Evolutionary conservation across 2,888 invertebrate genomes (phyloP).

Genomic region (Odontothrips loti): DNA sequence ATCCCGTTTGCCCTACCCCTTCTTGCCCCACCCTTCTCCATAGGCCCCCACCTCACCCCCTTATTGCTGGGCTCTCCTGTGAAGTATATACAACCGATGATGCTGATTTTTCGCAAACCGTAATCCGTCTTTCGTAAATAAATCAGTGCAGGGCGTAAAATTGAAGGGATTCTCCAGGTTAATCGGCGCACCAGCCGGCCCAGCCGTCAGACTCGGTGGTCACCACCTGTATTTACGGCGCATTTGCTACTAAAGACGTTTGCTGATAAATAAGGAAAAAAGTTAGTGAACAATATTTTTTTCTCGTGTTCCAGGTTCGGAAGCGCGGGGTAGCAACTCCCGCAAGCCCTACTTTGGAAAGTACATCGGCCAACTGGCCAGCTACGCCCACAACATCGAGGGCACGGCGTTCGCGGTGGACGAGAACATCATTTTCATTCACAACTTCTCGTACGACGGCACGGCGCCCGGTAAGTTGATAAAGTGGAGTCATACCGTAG

Average conservation of each 20-base stretch:
- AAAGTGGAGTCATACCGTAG: too few species aligned
- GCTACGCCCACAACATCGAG: conserved; percentile 72
- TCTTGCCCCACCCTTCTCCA: too few species aligned
- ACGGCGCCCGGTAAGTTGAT: conserved; percentile 59
- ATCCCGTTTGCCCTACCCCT: not conserved
- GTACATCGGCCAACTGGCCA: conserved; percentile 65
- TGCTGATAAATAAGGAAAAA: not conserved
- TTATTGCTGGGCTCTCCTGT: too few species aligned
- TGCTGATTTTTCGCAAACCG: not conserved
- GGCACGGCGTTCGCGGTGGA: conserved; percentile 85
- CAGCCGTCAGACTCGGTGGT: not conserved
- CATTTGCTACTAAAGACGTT: not conserved
- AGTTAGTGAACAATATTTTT: not conserved
- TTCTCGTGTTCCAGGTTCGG: conserved; percentile 33
- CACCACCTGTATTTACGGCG: not conserved
- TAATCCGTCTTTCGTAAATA: not conserved
- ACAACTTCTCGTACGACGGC: conserved; percentile 83
- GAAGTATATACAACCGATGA: too few species aligned
- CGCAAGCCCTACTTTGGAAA: conserved; percentile 68
- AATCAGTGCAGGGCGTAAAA: not conserved
- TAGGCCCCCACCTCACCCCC: too few species aligned
- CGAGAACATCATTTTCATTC: conserved; percentile 80
- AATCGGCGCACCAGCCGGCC: not conserved
- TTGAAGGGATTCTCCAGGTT: not conserved
- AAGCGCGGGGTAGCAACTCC: conserved; percentile 31